These are phyloP conservation scores for Plagodis pulveraria DNA, from an alignment of 2,888 invertebrate genomes.

Conservation along the genomic window DNA sequence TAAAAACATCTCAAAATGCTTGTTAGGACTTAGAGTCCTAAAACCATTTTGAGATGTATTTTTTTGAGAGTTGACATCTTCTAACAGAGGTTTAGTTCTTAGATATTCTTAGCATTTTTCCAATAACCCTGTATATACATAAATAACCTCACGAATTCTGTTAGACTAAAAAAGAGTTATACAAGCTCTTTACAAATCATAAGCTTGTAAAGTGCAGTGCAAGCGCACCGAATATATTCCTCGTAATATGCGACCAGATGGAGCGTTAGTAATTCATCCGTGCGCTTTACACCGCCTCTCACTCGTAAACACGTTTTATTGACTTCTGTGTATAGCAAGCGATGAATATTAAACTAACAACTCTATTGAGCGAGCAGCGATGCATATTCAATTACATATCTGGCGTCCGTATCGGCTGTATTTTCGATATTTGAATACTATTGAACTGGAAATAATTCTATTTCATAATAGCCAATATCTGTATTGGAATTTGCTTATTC, in stretches of 20 bases:
- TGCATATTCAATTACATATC: conserved; percentile 67
- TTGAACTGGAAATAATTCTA: conserved; percentile 23
- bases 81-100: too few species aligned
- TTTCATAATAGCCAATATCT: conserved; percentile 12
- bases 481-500: conserved; percentile 11
- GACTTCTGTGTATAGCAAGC: conserved; percentile 64
- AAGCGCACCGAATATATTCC: conserved; percentile 42
- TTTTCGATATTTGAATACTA: conserved; percentile 20
- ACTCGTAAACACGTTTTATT: conserved; percentile 74
- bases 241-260: conserved; percentile 43
- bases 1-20: too few species aligned
- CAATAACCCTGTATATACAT: too few species aligned
- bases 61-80: too few species aligned
- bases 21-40: too few species aligned
- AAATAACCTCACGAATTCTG: too few species aligned
- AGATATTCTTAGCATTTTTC: too few species aligned
- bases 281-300: conserved; percentile 60
- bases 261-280: conserved; percentile 61
- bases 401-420: conserved; percentile 25
- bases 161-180: too few species aligned
- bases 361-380: conserved; percentile 42
- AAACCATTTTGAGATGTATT: too few species aligned
- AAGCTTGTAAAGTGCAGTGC: conserved; percentile 13
- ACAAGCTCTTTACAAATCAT: conserved; percentile 1
- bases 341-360: conserved; percentile 69